Evolutionary conservation across 2,113 vertebrate genomes (phyloP).

Genomic region (Lophochroa leadbeateri): DNA sequence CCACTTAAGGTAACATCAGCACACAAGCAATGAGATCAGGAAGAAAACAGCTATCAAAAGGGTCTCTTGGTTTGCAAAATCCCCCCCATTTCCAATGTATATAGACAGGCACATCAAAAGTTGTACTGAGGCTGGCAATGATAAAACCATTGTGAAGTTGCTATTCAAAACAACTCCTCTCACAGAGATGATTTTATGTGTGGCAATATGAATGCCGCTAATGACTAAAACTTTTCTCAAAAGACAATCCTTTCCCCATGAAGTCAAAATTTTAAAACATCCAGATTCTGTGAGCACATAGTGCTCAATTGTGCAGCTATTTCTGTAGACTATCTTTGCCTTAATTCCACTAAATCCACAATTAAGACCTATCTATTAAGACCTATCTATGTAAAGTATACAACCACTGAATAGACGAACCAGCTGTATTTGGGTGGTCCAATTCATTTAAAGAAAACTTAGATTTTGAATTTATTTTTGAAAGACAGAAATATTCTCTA

Average conservation of each 20-base stretch:
- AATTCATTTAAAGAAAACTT: neutral
- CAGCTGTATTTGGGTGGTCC: neutral
- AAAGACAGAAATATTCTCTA: neutral
- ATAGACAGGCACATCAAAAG: neutral
- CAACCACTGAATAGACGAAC: neutral
- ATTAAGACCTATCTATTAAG: neutral
- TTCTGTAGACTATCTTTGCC: neutral
- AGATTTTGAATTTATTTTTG: neutral
- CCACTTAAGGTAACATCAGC: neutral
- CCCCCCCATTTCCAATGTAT: neutral
- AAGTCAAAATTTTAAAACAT: constrained; percentile 22
- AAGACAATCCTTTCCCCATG: neutral
- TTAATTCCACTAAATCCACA: neutral
- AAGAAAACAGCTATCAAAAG: neutral
- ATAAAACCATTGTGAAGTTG: neutral
- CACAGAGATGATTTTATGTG: neutral
- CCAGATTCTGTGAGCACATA: neutral
- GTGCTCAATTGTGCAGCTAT: neutral
- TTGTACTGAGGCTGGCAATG: neutral
- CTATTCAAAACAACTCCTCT: neutral
- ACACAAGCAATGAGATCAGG: neutral
- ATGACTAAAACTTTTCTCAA: neutral
- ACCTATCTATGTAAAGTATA: neutral
- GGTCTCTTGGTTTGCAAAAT: neutral
- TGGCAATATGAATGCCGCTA: neutral